Base-by-base conservation (phyloP, 2,113 vertebrate species). In the Pollachius pollachius region DNA sequence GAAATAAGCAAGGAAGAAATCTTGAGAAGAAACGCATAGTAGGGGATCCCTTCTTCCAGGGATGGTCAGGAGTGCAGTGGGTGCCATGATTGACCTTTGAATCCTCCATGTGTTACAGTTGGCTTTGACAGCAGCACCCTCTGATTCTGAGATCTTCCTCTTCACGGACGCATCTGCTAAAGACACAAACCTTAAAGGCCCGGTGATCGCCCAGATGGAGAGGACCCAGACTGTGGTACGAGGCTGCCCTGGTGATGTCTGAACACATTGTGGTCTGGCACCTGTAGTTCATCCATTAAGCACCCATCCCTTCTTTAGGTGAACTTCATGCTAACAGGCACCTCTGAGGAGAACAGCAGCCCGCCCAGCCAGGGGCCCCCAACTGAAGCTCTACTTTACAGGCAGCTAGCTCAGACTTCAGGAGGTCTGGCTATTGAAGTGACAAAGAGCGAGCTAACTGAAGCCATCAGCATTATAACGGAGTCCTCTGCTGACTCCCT, bases 141-240 rank as follows among this genome's bases (percentile, higher is more conserved):
- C 2, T 0, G 80, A 76, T 54, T 89, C 89, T 4, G 81, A 91
- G 62, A 87, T 92, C 69, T 92, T 89, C 70, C 73, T 92, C 62
- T 90, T 91, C 70, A 91, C 88, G 1, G 88, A 92, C 15, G 84
- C 82, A 3, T 16, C 79, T 0, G 78, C 86, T 19, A 89, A 89
- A 71, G 87, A 91, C 72, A 16, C 11, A 16, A 0, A 81, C 0
- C 72, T 91, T 30, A 81, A 65, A 25, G 85, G 54, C 65, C 60
- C 83, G 2, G 72, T 91, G 69, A 79, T 59, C 0, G 85, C 86
- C 1, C 80, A 90, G 54, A 90, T 88, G 1, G 54, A 91, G 72
- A 69, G 65, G 62, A 89, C 81, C 4, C 73, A 85, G 15, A 72
- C 86, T 17, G 80, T 76, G 78, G 89, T 89, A 37, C 62, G 79